Evolutionary conservation across 2,888 invertebrate species (phyloP).

Genomic region (Endotricha flammealis): DNA sequence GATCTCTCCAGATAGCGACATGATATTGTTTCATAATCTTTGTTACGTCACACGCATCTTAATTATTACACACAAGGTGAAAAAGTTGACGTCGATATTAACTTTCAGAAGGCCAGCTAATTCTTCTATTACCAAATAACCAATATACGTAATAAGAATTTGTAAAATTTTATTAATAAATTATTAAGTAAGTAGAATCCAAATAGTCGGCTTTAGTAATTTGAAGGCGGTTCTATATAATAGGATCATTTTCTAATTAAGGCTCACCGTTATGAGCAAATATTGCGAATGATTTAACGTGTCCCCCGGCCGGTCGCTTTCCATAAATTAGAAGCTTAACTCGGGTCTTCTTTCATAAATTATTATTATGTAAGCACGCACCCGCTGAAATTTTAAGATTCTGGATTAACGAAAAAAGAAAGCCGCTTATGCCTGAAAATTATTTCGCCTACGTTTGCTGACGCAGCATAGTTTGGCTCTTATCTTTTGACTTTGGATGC

Average conservation of each 20-base stretch:
- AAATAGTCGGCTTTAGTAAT: too few species aligned
- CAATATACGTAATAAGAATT: too few species aligned
- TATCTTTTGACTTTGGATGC: too few species aligned
- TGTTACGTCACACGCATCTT: neutral
- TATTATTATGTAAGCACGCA: neutral
- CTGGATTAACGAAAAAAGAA: neutral
- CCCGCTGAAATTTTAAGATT: neutral
- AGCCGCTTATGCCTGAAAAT: too few species aligned
- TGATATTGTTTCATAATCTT: conserved; percentile 13
- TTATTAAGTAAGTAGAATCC: too few species aligned
- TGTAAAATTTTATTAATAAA: too few species aligned
- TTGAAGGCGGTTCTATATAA: conserved; percentile 2
- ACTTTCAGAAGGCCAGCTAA: too few species aligned
- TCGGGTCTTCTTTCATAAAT: neutral
- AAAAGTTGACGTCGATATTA: too few species aligned
- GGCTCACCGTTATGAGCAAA: conserved; percentile 5
- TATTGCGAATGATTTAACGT: conserved; percentile 6
- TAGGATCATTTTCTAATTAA: conserved; percentile 9
- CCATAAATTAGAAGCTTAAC: conserved; percentile 5
- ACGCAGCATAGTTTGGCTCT: too few species aligned
- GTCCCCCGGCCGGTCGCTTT: conserved; percentile 4
- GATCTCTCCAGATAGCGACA: conserved; percentile 15
- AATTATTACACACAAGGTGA: too few species aligned
- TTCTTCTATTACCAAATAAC: too few species aligned
- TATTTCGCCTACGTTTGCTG: too few species aligned